These are phyloP conservation scores for Thermophis baileyi DNA, from an alignment of 2,113 vertebrate genomes.

Conservation along the genomic window DNA sequence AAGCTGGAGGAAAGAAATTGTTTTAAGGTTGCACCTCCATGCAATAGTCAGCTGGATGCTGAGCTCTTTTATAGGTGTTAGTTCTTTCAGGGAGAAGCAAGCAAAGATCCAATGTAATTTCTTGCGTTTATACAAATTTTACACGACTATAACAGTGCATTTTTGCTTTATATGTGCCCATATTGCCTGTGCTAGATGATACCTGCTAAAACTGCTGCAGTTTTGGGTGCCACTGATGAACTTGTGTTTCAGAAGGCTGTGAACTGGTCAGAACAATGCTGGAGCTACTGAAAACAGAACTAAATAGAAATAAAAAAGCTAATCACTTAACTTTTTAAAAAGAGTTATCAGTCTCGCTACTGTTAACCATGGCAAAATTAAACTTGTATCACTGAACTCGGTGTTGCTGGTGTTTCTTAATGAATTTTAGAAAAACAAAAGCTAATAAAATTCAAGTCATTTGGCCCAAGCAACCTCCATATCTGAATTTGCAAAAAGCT, in stretches of 20 bases:
- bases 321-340: slow-evolving; percentile 28
- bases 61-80: background rate
- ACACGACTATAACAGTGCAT: background rate
- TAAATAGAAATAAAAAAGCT: slow-evolving; percentile 9
- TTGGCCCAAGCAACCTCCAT: background rate
- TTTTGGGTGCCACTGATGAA: slow-evolving; percentile 10
- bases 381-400: fast-evolving
- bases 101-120: background rate
- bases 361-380: slow-evolving; percentile 9
- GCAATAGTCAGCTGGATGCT: background rate
- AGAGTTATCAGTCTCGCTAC: background rate
- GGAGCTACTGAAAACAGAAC: slow-evolving; percentile 37
- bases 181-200: slow-evolving; percentile 17
- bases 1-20: background rate
- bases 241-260: slow-evolving; percentile 8
- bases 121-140: background rate
- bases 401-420: background rate
- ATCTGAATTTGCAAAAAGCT: background rate
- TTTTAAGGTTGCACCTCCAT: background rate
- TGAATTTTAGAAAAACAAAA: background rate
- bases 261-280: slow-evolving; percentile 3
- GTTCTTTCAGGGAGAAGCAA: background rate
- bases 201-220: background rate
- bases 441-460: background rate
- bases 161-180: slow-evolving; percentile 5